These are phyloP conservation scores for Squalus acanthias DNA, from an alignment of 2,797 vertebrate genomes.

Conservation along the genomic window DNA sequence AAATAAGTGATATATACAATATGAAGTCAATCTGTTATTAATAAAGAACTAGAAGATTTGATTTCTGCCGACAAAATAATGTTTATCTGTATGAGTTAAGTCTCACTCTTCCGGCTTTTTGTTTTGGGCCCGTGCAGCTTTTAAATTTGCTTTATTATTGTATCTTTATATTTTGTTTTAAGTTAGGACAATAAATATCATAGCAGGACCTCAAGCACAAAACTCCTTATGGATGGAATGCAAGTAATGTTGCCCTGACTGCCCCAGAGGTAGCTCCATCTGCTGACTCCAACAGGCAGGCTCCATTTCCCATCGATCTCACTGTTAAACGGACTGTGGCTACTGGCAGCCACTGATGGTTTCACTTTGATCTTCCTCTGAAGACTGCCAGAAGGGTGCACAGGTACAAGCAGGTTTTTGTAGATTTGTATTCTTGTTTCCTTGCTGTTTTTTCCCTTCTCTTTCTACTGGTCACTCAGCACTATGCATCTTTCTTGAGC, in stretches of 20 bases:
- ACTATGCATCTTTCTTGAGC: not conserved
- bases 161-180: not conserved
- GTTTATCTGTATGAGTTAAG: not conserved
- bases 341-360: not conserved
- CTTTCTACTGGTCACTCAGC: not conserved
- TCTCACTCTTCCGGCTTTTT: not conserved
- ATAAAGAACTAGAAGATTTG: not conserved
- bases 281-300: not conserved
- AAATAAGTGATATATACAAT: not conserved
- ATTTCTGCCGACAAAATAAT: not conserved
- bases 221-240: not conserved
- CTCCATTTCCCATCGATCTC: not conserved
- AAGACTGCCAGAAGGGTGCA: not conserved
- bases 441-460: not conserved
- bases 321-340: not conserved
- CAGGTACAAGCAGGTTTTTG: too few relatives aligned
- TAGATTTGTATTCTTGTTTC: not conserved
- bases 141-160: not conserved
- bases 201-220: not conserved
- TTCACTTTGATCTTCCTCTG: not conserved
- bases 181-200: not conserved
- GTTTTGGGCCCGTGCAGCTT: not conserved
- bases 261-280: not conserved
- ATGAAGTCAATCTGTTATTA: not conserved
- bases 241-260: not conserved